These are phyloP conservation scores for Campoplex nolae DNA, from an alignment of 2,888 invertebrate species.

Conservation along the genomic window DNA sequence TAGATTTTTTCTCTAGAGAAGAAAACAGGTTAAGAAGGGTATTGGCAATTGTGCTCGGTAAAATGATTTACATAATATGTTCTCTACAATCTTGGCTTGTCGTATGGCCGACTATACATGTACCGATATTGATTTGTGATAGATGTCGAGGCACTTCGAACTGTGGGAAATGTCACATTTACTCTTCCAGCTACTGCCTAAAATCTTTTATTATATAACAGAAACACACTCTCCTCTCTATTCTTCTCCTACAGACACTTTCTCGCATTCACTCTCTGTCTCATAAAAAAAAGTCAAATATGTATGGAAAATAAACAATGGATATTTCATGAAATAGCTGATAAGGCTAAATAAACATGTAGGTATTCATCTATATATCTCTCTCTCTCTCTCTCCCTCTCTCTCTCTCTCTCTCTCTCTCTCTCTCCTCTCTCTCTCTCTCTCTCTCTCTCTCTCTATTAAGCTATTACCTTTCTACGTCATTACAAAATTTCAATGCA, in stretches of 20 bases:
- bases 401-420: too few relatives aligned
- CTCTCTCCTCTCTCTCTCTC: not conserved
- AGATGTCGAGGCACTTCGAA: not conserved
- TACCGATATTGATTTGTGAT: conserved; percentile 13
- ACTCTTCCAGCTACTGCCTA: conserved; percentile 33
- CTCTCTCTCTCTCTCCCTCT: not conserved
- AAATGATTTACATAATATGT: conserved; percentile 75
- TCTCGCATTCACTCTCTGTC: too few relatives aligned
- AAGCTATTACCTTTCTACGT: conserved; percentile 73
- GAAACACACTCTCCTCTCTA: not conserved
- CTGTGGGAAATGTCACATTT: conserved; percentile 49
- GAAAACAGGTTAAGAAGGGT: conserved; percentile 66
- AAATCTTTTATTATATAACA: conserved; percentile 32
- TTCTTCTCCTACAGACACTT: not conserved
- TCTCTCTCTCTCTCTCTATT: not conserved
- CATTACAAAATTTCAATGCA: conserved; percentile 79
- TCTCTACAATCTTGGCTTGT: not conserved
- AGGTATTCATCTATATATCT: too few relatives aligned
- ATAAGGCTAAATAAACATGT: too few relatives aligned
- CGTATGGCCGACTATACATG: conserved; percentile 6
- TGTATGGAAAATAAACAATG: too few relatives aligned
- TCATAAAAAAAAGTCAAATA: too few relatives aligned
- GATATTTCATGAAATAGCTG: too few relatives aligned
- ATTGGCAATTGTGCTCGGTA: conserved; percentile 75
- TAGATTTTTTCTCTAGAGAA: not conserved